These are phyloP conservation scores for Heterotilapia buettikoferi DNA, from an alignment of 2,113 vertebrate genomes.

Conservation along the genomic window DNA sequence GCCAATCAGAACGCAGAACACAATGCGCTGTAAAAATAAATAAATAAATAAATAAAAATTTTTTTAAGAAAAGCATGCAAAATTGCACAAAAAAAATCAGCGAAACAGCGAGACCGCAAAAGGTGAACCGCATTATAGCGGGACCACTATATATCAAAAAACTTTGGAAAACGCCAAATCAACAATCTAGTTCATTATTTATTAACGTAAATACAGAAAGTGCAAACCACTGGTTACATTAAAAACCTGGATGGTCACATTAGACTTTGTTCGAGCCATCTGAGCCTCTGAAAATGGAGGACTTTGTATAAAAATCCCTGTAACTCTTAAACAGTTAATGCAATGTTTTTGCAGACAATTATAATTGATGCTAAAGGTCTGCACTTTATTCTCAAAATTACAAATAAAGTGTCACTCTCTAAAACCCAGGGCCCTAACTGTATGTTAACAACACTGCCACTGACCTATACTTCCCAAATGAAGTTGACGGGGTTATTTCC, in stretches of 20 bases:
- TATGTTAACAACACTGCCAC: neutral
- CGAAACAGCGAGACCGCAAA: accelerated
- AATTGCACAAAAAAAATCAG: neutral
- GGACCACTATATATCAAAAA: neutral
- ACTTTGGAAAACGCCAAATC: neutral
- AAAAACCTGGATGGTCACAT: neutral
- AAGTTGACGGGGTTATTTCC: neutral
- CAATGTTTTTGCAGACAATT: neutral
- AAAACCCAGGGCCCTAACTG: neutral
- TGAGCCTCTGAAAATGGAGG: neutral
- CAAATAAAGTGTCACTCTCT: neutral
- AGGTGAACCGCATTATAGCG: neutral
- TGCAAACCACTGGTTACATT: neutral
- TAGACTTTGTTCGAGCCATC: neutral
- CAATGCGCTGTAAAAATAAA: neutral
- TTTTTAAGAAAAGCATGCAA: accelerated
- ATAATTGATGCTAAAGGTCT: neutral
- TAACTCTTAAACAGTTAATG: neutral
- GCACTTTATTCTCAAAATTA: neutral
- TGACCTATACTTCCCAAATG: neutral
- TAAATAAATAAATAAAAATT: accelerated
- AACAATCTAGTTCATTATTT: neutral
- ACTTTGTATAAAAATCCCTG: neutral
- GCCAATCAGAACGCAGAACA: neutral
- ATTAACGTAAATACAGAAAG: neutral